Evolutionary conservation across 2,888 invertebrate genomes (phyloP), one percentile per base, ranked within the genome.

Genomic region (Tenthredo scrophulariae): DNA sequence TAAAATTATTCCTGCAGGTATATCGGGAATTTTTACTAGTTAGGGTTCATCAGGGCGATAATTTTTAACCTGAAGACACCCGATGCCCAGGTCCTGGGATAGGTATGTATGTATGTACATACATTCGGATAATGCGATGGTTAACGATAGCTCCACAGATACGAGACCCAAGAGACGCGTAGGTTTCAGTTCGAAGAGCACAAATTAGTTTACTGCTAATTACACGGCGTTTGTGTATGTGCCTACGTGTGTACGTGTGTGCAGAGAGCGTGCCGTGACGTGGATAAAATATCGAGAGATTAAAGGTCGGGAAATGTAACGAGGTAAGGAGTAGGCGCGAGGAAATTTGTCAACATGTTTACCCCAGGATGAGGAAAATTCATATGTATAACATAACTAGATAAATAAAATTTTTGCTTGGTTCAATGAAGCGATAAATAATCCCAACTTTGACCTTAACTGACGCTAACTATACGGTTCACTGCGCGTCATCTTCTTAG

Each of bases 181-280:
- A 26, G 65, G 40, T 80, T 62, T 37, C 40, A 22, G 80, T 26
- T 62, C 37, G 26, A 62, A 26, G 22, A 37, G 80, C 37, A 15
- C 62, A 80, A 80, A 80, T 80, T 62, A 80, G 80, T 80, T 80
- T 10, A 58, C 58, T 15, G 80, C 62, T 62, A 62, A 80, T 80
- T 62, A 80, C 79, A 58, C 26, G 43, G 10, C 26, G 29, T 50
- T 43, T 7, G 22, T 75, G 40, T 33, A 50, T 26, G 26, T 7
- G 26, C 33, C 33, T 37, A 37, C 7, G 9, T 77, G 15, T 22
- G 2, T 18, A 33, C 1, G 9, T 50, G 29, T 43, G 9, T 67
- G 67, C 10, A 37, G 10, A 43, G 22, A 29, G 10, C 70, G 40
- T 50, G 46, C 2, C 22, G 9, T 37, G 72, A 72, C 72, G 40